Conservation (phyloP, 1,140 invertebrate species). For the Sycophila sp. region DNA sequence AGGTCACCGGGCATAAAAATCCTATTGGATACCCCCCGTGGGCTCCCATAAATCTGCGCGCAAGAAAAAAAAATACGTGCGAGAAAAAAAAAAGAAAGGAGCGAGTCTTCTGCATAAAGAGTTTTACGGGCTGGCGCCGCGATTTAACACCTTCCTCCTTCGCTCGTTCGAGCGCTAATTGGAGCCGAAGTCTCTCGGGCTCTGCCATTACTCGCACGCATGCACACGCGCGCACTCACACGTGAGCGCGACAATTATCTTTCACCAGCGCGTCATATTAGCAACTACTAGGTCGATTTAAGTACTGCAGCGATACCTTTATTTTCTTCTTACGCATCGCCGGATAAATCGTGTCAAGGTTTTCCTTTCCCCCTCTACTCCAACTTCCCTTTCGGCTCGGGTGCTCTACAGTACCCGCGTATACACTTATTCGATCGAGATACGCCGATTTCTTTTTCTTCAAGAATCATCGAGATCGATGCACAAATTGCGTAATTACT, state of each 20-base stretch:
- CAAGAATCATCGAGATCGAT: neutral
- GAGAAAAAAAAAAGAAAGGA: neutral
- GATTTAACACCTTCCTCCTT: constrained; percentile 2
- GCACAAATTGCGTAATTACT: too few species aligned
- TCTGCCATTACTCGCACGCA: neutral
- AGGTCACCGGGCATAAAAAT: neutral
- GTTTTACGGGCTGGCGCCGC: constrained; percentile 10
- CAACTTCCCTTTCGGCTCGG: neutral
- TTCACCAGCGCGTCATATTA: constrained; percentile 16
- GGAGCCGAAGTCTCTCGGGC: neutral
- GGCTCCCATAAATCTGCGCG: too few species aligned
- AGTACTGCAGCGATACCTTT: constrained; percentile 11
- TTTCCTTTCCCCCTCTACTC: neutral
- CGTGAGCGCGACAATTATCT: neutral
- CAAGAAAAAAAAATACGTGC: neutral
- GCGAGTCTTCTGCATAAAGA: constrained; percentile 6
- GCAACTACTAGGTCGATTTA: constrained; percentile 8
- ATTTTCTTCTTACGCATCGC: constrained; percentile 1
- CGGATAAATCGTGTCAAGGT: constrained; percentile 33
- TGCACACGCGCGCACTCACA: neutral
- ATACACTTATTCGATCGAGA: constrained; percentile 5
- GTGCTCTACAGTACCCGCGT: neutral
- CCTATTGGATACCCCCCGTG: neutral
- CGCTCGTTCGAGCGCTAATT: constrained; percentile 14
- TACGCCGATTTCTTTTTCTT: neutral